Evolutionary conservation across 2,797 vertebrate species (phyloP).

Genomic region (Amblyraja radiata): DNA sequence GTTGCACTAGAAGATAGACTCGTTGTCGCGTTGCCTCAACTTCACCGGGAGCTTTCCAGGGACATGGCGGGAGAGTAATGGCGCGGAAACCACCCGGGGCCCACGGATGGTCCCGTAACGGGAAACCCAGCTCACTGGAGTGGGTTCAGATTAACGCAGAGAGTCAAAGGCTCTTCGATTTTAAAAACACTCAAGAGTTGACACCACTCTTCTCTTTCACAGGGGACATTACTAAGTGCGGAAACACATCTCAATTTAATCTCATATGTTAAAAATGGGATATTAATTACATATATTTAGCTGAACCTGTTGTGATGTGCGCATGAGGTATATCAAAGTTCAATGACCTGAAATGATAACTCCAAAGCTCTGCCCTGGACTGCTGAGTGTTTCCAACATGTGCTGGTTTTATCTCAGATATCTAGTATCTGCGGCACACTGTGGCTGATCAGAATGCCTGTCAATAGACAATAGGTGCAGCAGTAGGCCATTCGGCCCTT

Average conservation of each 20-base stretch:
- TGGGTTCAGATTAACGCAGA: background rate
- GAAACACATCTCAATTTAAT: background rate
- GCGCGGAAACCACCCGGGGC: no score
- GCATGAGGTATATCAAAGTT: background rate
- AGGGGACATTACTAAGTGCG: background rate
- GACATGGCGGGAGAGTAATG: no score
- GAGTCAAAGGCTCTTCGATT: background rate
- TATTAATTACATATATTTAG: background rate
- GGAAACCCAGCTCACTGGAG: background rate
- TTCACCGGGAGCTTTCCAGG: no score
- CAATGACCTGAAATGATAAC: background rate
- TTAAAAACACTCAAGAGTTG: no score
- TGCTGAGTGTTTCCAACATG: background rate
- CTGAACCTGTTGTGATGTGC: background rate
- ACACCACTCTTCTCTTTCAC: background rate
- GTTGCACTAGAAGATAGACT: no score
- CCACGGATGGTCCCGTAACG: no score
- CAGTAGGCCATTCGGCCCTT: no score
- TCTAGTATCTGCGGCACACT: no score
- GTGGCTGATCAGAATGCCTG: background rate
- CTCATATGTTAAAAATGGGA: slow-evolving; percentile 2
- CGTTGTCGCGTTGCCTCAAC: no score
- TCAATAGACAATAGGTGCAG: no score
- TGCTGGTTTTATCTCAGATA: background rate
- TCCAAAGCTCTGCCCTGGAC: background rate